phyloP scores from a whole-genome alignment of 2,797 vertebrate genomes.

The Macropus fuliginosus region DNA sequence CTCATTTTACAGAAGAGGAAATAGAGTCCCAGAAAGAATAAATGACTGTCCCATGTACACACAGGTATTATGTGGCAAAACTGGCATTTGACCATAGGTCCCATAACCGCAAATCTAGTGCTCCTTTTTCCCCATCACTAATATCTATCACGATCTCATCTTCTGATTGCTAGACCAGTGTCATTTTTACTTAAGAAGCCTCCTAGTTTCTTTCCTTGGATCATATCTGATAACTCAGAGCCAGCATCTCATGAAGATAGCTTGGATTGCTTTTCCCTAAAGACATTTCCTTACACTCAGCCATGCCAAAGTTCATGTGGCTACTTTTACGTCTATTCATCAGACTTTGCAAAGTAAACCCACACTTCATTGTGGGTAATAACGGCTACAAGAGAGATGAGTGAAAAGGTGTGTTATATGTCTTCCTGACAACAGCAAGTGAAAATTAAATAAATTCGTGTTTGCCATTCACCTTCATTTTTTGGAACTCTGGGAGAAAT shows the following conservation, averaged over 20 bases:
- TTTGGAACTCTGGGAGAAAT: background rate
- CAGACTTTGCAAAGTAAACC: background rate
- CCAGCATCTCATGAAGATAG: background rate
- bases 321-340: background rate
- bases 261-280: background rate
- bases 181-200: background rate
- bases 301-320: background rate
- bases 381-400: conserved; percentile 27
- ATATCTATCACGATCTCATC: background rate
- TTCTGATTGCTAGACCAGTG: background rate
- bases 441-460: conserved; percentile 1
- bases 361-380: background rate
- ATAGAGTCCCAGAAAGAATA: background rate
- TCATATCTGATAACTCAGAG: background rate
- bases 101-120: background rate
- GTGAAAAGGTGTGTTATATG: background rate
- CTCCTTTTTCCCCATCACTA: background rate
- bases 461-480: background rate
- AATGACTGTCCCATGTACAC: background rate
- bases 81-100: background rate
- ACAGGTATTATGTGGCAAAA: background rate
- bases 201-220: background rate
- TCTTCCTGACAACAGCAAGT: conserved; percentile 19
- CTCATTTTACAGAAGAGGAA: background rate
- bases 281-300: background rate